phyloP scores from a whole-genome alignment of 1,140 invertebrate genomes.

The Drosophila guanche region DNA sequence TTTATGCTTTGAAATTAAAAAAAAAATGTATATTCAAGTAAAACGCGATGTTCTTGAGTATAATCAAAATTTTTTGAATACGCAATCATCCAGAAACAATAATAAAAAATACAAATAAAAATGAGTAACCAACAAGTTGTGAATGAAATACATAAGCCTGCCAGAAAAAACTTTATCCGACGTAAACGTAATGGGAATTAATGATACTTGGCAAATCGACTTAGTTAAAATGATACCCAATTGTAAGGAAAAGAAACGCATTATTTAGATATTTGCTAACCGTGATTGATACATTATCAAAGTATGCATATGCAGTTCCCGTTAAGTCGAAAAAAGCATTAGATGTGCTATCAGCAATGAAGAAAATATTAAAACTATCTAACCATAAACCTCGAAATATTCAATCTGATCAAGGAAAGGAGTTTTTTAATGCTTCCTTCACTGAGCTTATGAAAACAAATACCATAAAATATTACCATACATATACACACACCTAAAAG shows the following conservation, averaged over 20 bases:
- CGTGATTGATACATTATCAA: conserved; percentile 9
- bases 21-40: conserved; percentile 7
- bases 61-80: neutral
- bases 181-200: conserved; percentile 8
- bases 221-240: conserved; percentile 6
- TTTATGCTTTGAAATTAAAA: conserved; percentile 6
- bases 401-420: conserved; percentile 12
- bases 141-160: conserved; percentile 6
- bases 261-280: conserved; percentile 5
- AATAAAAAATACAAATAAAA: neutral
- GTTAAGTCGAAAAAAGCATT: conserved; percentile 1
- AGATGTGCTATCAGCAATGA: neutral
- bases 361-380: neutral
- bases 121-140: conserved; percentile 4
- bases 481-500: conserved; percentile 7
- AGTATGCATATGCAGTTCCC: neutral
- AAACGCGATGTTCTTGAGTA: conserved; percentile 1
- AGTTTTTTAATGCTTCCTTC: conserved; percentile 8
- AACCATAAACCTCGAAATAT: conserved; percentile 8
- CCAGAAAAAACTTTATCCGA: neutral
- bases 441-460: neutral
- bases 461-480: conserved; percentile 11
- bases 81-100: neutral
- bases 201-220: conserved; percentile 7
- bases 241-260: neutral